phyloP scores from a whole-genome alignment of 2,888 invertebrate species.

The Chloromyia formosa region DNA sequence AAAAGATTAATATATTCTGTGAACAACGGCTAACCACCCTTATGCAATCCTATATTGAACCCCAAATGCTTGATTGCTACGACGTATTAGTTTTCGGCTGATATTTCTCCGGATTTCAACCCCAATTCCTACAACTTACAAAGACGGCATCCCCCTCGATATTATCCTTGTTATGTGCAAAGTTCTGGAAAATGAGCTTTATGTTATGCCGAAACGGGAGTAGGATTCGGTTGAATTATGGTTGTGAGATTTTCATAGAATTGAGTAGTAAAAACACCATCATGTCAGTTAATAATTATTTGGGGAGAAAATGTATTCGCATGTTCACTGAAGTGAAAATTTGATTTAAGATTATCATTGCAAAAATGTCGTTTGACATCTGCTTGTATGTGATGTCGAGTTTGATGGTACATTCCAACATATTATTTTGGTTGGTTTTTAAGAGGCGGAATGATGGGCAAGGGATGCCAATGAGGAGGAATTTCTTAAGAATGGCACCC shows the following conservation, averaged over 20 bases:
- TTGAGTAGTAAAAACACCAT: conserved; percentile 7
- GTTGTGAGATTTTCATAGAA: neutral
- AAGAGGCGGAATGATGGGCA: no score
- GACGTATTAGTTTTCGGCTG: neutral
- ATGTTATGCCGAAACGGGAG: neutral
- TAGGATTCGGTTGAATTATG: conserved; percentile 22
- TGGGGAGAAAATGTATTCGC: conserved; percentile 41
- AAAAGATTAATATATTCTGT: neutral
- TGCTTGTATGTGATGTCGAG: neutral
- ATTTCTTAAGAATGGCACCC: no score
- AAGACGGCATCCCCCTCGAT: neutral
- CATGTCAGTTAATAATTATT: conserved; percentile 28
- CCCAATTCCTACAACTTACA: neutral
- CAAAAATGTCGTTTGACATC: conserved; percentile 36
- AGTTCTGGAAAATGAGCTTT: conserved; percentile 32
- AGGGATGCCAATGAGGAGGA: no score
- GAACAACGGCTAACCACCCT: neutral
- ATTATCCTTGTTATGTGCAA: conserved; percentile 22
- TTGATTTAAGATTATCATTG: conserved; percentile 42
- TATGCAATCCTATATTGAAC: neutral
- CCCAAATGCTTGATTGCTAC: neutral
- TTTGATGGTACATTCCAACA: no score
- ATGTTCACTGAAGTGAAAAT: conserved; percentile 44
- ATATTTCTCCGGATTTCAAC: conserved; percentile 9
- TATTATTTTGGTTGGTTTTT: no score